Conservation (phyloP, 2,113 vertebrate genomes). For the Oriolus oriolus region DNA sequence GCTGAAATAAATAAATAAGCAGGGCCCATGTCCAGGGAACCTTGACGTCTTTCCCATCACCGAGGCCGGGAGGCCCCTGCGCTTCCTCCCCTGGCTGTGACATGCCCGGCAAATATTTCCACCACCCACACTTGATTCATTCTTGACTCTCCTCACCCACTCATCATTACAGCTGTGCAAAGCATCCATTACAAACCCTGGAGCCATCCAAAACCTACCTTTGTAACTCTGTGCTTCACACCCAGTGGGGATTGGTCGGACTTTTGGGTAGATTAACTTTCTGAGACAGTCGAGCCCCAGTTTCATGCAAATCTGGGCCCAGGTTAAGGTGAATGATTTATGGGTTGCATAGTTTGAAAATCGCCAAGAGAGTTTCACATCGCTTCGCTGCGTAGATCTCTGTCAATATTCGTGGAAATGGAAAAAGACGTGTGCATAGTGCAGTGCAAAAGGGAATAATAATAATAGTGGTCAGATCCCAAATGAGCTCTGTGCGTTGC, state of each 20-base stretch:
- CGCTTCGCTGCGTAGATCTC: background rate
- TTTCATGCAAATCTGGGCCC: background rate
- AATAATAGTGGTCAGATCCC: background rate
- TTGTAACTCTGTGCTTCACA: background rate
- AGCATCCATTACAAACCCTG: conserved; percentile 20
- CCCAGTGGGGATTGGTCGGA: background rate
- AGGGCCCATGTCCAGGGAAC: conserved; percentile 12
- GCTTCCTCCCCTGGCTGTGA: conserved; percentile 23
- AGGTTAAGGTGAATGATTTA: conserved; percentile 1
- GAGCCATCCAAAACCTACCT: conserved; percentile 17
- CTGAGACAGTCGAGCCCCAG: background rate
- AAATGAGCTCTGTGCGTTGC: background rate
- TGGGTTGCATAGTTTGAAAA: background rate
- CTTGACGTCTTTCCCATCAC: background rate
- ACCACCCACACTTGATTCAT: conserved; percentile 53
- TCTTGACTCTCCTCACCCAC: conserved; percentile 40
- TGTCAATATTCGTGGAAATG: background rate
- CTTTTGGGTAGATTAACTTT: background rate
- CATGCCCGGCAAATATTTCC: conserved; percentile 51
- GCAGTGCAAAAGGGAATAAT: background rate
- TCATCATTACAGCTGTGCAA: conserved; percentile 43
- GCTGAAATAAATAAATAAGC: conserved; percentile 62
- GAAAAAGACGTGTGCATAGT: background rate
- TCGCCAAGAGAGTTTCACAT: background rate
- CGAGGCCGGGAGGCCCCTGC: background rate